Evolutionary conservation across 30 jellyfish, hydroid and myxozoan species (phyloP), one percentile per base, ranked within the genome.

Genomic region (Aurelia aurita): DNA sequence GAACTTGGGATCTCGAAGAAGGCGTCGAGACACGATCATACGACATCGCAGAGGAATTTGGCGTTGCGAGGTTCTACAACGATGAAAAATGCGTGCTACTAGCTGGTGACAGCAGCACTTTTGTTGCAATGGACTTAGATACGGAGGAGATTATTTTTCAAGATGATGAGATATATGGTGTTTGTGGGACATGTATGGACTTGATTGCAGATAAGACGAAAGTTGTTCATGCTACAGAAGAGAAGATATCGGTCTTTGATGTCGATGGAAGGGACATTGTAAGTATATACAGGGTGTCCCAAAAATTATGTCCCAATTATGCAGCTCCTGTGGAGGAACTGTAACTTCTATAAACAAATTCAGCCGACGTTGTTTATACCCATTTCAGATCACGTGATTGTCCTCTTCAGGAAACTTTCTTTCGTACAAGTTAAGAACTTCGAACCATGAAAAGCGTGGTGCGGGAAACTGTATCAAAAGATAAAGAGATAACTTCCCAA

Each of bases 1-100:
- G 98, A 34, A 7, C 78, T 19, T 91, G 98, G 98, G 96, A 91
- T 31, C 15, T 85, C 44, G 49, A 69, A 6, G 64, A 25, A n/a
- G 98, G 98, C 21, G 80, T 19, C n/a, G 94, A 79, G 57, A 46
- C 78, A 2, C 84, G 84, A n/a, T 57, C 83, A 9, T 77, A 65
- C 53, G 85, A 91, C 21, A 10, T 65, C 13, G 94, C 43, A 13
- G 19, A 53, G 22, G 21, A 21, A 13, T 66, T 34, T 44, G 46
- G 12, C 49, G 60, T 32, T 35, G 72, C 67, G 2, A 25, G 25
- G 25, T 69, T 71, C 21, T 82, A 62, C 66, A 35, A 62, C 53
- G 49, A 85, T 59, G 96, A 85, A 46, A 59, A 45, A 2, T 55
- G 96, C 28, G 93, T 88, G 12, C 31, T 77, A 13, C 19, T 86